Conservation (phyloP, 2,797 vertebrate genomes). For the Spinus pinus region DNA sequence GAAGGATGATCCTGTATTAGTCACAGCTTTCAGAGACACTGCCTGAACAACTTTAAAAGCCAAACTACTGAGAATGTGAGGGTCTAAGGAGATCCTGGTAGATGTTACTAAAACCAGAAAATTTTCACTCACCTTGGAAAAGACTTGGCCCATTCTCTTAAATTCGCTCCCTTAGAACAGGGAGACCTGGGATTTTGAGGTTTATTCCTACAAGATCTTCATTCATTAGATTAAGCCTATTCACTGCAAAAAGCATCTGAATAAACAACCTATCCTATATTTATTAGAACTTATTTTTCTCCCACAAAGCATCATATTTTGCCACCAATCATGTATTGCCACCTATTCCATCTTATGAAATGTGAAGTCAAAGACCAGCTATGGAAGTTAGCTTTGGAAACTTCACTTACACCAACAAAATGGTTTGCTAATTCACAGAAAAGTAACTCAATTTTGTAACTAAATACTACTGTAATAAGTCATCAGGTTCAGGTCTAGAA, state of each 20-base stretch:
- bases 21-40: neutral
- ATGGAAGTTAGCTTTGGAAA: neutral
- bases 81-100: neutral
- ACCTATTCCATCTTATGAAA: neutral
- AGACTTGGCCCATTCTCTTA: neutral
- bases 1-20: neutral
- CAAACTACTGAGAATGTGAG: neutral
- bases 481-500: constrained; percentile 20
- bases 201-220: neutral
- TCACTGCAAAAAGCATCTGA: neutral
- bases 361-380: neutral
- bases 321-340: neutral
- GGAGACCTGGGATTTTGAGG: neutral
- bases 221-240: neutral
- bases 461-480: neutral
- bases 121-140: neutral
- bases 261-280: neutral
- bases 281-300: neutral
- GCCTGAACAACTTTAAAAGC: neutral
- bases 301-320: neutral
- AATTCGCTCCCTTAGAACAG: neutral
- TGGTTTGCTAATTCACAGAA: neutral
- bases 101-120: neutral
- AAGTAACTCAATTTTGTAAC: neutral
- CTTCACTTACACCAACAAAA: neutral